Evolutionary conservation across 1,140 invertebrate genomes (phyloP).

Genomic region (Carposina sasakii): DNA sequence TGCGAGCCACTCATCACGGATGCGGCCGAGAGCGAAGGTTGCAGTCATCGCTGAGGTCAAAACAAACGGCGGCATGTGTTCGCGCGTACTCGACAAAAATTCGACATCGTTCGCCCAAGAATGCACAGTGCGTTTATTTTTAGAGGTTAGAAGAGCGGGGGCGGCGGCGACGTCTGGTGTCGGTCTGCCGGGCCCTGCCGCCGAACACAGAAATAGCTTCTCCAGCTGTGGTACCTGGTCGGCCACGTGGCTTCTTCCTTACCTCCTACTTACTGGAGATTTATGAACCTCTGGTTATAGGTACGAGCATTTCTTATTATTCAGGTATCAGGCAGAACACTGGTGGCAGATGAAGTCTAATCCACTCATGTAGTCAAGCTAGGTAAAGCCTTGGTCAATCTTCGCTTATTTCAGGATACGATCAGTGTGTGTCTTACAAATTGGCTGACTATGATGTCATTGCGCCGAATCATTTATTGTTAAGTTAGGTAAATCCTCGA

Average conservation of each 20-base stretch:
- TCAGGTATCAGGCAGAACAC: no score
- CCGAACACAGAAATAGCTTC: slow-evolving; percentile 65
- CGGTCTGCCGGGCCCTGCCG: slow-evolving; percentile 68
- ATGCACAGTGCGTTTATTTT: slow-evolving; percentile 68
- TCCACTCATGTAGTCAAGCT: no score
- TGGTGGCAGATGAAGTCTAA: no score
- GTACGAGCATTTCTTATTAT: no score
- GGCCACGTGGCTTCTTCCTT: slow-evolving; percentile 52
- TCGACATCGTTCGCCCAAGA: slow-evolving; percentile 70
- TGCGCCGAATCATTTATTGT: no score
- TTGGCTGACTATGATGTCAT: no score
- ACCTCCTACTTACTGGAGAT: slow-evolving; percentile 28
- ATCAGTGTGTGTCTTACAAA: no score
- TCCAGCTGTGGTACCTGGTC: slow-evolving; percentile 68
- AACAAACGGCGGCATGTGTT: slow-evolving; percentile 67
- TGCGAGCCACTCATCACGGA: background rate
- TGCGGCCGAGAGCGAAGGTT: slow-evolving; percentile 36
- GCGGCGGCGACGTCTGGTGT: slow-evolving; percentile 69
- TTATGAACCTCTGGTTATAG: no score
- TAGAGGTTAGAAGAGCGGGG: slow-evolving; percentile 64
- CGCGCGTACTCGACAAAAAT: slow-evolving; percentile 70
- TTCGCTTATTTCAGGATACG: no score
- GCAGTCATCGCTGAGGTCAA: slow-evolving; percentile 41
- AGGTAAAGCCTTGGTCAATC: no score
- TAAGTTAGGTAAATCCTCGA: no score